Evolutionary conservation across 2,113 vertebrate species (phyloP).

Genomic region (Callocephalon fimbriatum): DNA sequence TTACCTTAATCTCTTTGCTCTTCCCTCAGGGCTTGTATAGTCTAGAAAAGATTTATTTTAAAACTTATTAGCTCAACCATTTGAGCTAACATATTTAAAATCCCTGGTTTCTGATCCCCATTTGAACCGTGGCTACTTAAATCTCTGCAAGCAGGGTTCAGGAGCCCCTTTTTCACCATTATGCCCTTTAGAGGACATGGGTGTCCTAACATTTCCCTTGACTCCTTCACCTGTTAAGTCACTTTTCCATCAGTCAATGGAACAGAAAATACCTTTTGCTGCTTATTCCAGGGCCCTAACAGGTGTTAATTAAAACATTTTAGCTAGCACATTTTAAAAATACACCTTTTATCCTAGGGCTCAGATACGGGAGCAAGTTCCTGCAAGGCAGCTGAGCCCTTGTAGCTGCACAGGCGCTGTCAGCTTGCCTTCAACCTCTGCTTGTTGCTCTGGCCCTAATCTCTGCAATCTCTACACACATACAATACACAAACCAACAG

Average conservation of each 20-base stretch:
- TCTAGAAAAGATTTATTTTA: conserved; percentile 72
- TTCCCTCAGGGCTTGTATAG: conserved; percentile 59
- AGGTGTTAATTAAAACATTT: conserved; percentile 48
- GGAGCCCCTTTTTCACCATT: not conserved
- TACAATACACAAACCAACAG: not conserved
- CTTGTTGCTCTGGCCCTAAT: not conserved
- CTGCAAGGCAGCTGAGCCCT: conserved; percentile 33
- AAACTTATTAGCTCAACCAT: conserved; percentile 55
- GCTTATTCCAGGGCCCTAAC: not conserved
- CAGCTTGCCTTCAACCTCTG: not conserved
- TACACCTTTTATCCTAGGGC: conserved; percentile 33
- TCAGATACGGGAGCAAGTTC: not conserved
- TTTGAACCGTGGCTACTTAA: not conserved
- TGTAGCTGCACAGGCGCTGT: fast-evolving
- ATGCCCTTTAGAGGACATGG: not conserved
- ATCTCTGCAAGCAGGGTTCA: not conserved
- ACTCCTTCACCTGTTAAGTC: not conserved
- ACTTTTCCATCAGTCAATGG: not conserved
- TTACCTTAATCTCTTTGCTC: conserved; percentile 63
- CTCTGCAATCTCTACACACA: not conserved
- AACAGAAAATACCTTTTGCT: not conserved
- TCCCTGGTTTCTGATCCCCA: conserved; percentile 6
- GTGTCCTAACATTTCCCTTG: not conserved
- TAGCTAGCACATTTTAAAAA: conserved; percentile 3
- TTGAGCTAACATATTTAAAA: conserved; percentile 47